A percentile compares a stretch with the other conserved stretches of the same genome.
These are phyloP conservation scores for Schizaphis graminum DNA, from an alignment of 2,888 invertebrate genomes.

Conservation along the genomic window DNA sequence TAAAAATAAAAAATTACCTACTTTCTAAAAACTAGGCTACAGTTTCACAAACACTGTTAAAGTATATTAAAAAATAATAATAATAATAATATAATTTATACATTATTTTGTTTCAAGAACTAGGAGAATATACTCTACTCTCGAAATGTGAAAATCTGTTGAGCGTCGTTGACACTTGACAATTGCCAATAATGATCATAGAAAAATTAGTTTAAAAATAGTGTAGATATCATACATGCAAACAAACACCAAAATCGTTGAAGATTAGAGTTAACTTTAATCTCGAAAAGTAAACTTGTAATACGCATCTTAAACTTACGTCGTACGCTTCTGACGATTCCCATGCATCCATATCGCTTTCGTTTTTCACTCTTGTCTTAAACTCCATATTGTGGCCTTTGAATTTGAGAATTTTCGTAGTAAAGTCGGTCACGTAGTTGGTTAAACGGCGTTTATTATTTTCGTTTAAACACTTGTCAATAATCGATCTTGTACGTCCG, in stretches of 20 bases:
- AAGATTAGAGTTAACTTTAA: not conserved
- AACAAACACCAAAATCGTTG: not conserved
- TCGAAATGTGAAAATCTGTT: too few relatives aligned
- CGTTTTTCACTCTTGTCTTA: conserved; percentile 59
- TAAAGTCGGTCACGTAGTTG: not conserved
- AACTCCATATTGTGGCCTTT: conserved; percentile 41
- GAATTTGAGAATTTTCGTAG: not conserved
- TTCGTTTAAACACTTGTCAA: not conserved
- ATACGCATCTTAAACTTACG: conserved; percentile 72
- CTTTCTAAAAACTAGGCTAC: too few relatives aligned
- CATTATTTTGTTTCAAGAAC: too few relatives aligned
- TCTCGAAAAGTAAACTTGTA: not conserved
- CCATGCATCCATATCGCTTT: conserved; percentile 82
- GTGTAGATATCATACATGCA: not conserved
- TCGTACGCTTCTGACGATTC: conserved; percentile 88
- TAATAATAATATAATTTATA: too few relatives aligned
- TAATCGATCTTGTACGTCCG: not conserved
- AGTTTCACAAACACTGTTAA: too few relatives aligned
- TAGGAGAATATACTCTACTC: too few relatives aligned
- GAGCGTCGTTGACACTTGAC: not conserved
- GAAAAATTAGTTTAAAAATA: not conserved
- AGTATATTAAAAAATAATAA: too few relatives aligned
- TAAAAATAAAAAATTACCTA: too few relatives aligned
- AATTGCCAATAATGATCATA: not conserved
- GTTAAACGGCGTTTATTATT: too few relatives aligned